A percentile compares a stretch with the other conserved stretches of the same genome.
Evolutionary conservation across 2,113 vertebrate genomes (phyloP).

Genomic region (Larimichthys polyactis): DNA sequence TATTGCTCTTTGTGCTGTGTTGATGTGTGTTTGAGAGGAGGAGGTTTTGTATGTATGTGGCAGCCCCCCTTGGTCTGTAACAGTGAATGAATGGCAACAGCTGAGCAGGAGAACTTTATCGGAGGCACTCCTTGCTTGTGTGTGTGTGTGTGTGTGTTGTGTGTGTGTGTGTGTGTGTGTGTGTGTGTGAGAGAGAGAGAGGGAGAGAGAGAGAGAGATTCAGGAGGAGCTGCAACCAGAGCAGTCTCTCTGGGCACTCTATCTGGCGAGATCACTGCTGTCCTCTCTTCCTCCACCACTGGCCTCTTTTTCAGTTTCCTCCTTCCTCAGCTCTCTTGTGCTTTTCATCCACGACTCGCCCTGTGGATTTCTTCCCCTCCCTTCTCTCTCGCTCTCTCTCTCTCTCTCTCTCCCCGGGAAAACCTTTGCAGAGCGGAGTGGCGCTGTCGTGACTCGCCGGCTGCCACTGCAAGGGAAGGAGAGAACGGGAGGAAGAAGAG

Average conservation of each 20-base stretch:
- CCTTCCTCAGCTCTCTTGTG: constrained; percentile 25
- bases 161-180: constrained; percentile 35
- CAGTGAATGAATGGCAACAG: constrained; percentile 85
- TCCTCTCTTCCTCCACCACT: constrained; percentile 54
- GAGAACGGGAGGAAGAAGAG: constrained; percentile 57
- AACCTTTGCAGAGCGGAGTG: constrained; percentile 42
- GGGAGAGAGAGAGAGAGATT: constrained; percentile 29
- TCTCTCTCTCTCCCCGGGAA: constrained; percentile 2
- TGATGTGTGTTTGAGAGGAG: constrained; percentile 36
- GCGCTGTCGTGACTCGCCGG: constrained; percentile 70
- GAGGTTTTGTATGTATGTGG: constrained; percentile 47
- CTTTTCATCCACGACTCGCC: constrained; percentile 40
- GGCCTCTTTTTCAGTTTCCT: constrained; percentile 59
- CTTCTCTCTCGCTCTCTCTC: constrained; percentile 5
- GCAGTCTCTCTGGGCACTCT: constrained; percentile 68
- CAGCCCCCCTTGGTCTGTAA: constrained; percentile 52
- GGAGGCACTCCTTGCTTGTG: constrained; percentile 55
- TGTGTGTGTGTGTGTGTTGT: constrained; percentile 42
- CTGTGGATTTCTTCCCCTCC: constrained; percentile 46
- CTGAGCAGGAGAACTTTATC: constrained; percentile 84
- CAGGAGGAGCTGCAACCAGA: constrained; percentile 78
- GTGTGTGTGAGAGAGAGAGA: constrained; percentile 1
- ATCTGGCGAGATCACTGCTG: constrained; percentile 58
- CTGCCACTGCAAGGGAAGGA: constrained; percentile 65
- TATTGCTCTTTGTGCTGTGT: constrained; percentile 27